These are phyloP conservation scores for Pristionchus maxplancki DNA, from an alignment of 2,888 invertebrate species.

Conservation along the genomic window DNA sequence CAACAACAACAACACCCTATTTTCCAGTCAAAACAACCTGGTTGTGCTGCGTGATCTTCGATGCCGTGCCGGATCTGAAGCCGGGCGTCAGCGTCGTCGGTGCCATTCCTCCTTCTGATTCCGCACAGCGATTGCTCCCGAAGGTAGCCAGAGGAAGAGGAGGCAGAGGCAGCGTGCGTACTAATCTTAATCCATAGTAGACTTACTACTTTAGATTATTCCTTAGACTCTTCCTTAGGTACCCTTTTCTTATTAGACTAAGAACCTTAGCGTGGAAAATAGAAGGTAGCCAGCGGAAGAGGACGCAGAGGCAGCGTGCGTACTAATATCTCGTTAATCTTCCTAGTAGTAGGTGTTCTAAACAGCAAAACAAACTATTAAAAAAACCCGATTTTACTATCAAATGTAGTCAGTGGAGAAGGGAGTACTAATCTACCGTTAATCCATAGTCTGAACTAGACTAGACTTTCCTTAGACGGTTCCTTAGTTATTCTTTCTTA, in stretches of 20 bases:
- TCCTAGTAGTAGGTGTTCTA: too few species aligned
- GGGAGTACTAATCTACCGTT: too few species aligned
- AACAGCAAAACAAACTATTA: too few species aligned
- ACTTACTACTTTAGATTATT: background rate
- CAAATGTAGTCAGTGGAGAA: too few species aligned
- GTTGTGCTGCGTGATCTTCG: constrained; percentile 70
- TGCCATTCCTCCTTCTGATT: constrained; percentile 67
- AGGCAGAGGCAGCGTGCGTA: constrained; percentile 19
- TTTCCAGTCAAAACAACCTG: constrained; percentile 68
- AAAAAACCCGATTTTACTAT: too few species aligned
- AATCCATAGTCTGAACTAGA: too few species aligned
- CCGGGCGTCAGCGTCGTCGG: constrained; percentile 58
- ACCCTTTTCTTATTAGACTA: too few species aligned
- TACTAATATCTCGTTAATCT: background rate
- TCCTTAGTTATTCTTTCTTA: too few species aligned
- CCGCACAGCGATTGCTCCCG: constrained; percentile 70
- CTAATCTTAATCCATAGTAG: background rate
- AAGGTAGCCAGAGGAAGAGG: constrained; percentile 48
- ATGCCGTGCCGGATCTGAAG: constrained; percentile 75
- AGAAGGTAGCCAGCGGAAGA: constrained; percentile 49
- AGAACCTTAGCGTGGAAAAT: too few species aligned
- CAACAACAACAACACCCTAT: background rate
- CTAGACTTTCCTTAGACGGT: too few species aligned
- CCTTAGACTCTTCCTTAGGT: background rate
- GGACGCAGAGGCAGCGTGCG: constrained; percentile 16